Evolutionary conservation across 2,797 vertebrate genomes (phyloP).

Genomic region (Calcarius lapponicus): DNA sequence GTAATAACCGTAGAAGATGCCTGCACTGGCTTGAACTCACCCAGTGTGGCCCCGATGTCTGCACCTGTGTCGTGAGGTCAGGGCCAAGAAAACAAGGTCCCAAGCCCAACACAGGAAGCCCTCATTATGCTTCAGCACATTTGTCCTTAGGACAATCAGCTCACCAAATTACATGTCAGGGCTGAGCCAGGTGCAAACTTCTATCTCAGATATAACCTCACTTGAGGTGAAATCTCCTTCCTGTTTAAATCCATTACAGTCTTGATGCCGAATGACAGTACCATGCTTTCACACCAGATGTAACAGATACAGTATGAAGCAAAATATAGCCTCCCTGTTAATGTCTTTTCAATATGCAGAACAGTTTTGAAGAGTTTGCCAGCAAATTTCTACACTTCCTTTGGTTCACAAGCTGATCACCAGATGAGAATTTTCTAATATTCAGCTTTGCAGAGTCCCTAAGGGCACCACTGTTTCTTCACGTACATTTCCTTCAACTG

Average conservation of each 20-base stretch:
- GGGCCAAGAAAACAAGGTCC: background rate
- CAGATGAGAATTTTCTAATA: conserved; percentile 60
- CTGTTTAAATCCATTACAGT: background rate
- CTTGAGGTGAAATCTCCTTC: background rate
- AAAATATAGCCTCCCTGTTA: background rate
- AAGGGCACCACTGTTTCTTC: conserved; percentile 25
- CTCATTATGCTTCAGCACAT: background rate
- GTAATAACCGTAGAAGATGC: background rate
- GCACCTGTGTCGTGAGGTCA: background rate
- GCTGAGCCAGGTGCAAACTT: background rate
- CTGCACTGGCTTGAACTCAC: background rate
- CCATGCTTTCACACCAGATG: conserved; percentile 20
- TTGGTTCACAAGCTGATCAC: conserved; percentile 51
- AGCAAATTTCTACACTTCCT: conserved; percentile 62
- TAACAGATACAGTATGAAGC: background rate
- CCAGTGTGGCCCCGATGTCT: background rate
- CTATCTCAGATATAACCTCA: background rate
- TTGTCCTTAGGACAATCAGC: background rate
- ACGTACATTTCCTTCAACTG: background rate
- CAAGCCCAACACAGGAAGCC: background rate
- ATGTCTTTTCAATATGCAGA: conserved; percentile 36
- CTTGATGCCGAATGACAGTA: background rate
- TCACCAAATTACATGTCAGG: background rate
- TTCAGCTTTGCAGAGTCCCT: conserved; percentile 16
- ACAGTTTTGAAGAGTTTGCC: conserved; percentile 60